Base-by-base conservation (phyloP, 2,888 invertebrate species). In the Papilio elwesi region DNA sequence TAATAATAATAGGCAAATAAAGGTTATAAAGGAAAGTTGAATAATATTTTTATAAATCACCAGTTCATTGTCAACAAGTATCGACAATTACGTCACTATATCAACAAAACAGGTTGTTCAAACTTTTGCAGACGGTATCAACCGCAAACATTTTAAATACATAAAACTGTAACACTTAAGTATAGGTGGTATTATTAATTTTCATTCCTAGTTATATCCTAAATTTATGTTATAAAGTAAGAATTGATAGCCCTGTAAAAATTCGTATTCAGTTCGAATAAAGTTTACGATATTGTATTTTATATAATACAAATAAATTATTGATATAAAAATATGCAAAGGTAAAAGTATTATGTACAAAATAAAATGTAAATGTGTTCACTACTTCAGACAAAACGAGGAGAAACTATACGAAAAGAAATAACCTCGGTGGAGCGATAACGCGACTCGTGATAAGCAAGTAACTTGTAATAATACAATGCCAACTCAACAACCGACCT, bases 401-500 rank as follows among this genome's bases (percentile, higher is more conserved):
- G 90, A 89, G 88, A 90, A 89, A 81, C 85, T 81, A 79, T 83
- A 90, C 86, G 90, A 90, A 43, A 87, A 90, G 83, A 78, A 84
- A 83, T 85, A 86, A 86, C 87, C 83, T 84, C 89, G 85, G 74
- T 74, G 68, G 73, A 74, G 82, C 89, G 92, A 90, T 91, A 92
- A 88, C 89, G 51, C 73, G 52, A 51, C 68, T 68, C 52, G 57
- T 73, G 73, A 73, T 73, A 73, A 83, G 79, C 87, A 90, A 90
- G 90, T 84, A 85, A 84, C 85, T 87, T 85, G 84, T 87, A 85
- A 83, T 85, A 87, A 89, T 90, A 85, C 87, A 82, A 87, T 89
- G 90, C 90, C 93, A 92, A 91, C 92, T 89, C 92, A 88, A 91
- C 91, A 86, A 80, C 80, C 88, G 86, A 93, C 92, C 91, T 92